These are phyloP conservation scores for Pangasius djambal DNA, from an alignment of 2,797 vertebrate species.

Conservation along the genomic window DNA sequence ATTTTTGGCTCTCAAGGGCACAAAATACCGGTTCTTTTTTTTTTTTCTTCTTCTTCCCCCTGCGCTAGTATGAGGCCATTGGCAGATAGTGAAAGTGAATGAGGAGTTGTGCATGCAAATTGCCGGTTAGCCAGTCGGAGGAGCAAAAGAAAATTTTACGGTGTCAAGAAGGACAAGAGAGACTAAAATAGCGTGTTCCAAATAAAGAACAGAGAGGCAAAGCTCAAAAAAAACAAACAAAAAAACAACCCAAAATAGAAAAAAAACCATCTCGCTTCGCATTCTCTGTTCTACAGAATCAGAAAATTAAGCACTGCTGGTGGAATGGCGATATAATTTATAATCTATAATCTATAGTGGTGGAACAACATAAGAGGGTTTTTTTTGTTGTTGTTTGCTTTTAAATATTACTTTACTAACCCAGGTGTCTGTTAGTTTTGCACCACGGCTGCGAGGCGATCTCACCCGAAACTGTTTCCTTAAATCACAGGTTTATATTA, in stretches of 20 bases:
- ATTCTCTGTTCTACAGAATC: no score
- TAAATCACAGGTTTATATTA: not conserved
- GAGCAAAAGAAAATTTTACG: not conserved
- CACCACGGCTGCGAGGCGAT: no score
- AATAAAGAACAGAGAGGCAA: not conserved
- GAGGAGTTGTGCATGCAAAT: not conserved
- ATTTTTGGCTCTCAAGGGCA: no score
- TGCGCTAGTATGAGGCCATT: not conserved
- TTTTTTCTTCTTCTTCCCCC: not conserved
- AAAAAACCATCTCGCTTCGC: not conserved
- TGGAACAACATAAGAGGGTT: not conserved
- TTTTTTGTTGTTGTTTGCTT: not conserved
- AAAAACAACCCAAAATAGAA: not conserved
- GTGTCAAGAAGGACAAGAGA: conserved; percentile 13
- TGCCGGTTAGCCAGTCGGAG: conserved; percentile 1
- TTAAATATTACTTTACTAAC: not conserved
- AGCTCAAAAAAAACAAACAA: not conserved
- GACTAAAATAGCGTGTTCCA: conserved; percentile 3
- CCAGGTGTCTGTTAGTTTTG: not conserved
- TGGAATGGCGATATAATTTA: not conserved
- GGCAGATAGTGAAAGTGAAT: conserved; percentile 4
- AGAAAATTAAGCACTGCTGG: no score
- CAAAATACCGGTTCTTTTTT: not conserved
- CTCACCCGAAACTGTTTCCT: not conserved
- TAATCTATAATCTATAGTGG: not conserved